These are phyloP conservation scores for Drosophila nr. perissopoda DNA, from an alignment of 2,888 invertebrate species.

Conservation along the genomic window DNA sequence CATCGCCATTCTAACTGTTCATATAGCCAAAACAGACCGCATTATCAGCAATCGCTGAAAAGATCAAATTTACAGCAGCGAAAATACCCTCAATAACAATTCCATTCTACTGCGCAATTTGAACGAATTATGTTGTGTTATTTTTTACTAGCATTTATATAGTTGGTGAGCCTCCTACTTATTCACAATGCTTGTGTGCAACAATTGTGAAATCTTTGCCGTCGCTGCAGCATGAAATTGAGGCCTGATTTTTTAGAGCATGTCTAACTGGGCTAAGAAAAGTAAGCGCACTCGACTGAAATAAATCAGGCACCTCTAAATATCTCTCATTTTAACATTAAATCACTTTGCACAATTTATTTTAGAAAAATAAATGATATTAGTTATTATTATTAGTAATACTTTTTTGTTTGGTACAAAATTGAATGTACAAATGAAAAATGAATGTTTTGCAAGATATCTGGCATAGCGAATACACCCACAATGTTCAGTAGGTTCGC, in stretches of 20 bases:
- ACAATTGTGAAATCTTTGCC: slow-evolving; percentile 41
- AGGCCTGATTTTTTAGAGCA: slow-evolving; percentile 54
- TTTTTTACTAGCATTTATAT: slow-evolving; percentile 38
- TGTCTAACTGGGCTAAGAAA: slow-evolving; percentile 11
- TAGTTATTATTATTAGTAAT: background rate
- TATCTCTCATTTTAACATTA: background rate
- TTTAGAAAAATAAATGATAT: background rate
- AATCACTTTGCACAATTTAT: no score
- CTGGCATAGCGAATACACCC: slow-evolving; percentile 11
- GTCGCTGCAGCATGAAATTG: slow-evolving; percentile 32
- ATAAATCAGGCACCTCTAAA: slow-evolving; percentile 7
- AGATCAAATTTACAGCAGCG: background rate
- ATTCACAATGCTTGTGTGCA: slow-evolving; percentile 20
- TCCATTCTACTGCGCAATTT: background rate
- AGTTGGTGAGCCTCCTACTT: slow-evolving; percentile 35
- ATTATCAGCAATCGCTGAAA: slow-evolving; percentile 13
- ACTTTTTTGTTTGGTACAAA: background rate
- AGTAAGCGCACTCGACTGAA: background rate
- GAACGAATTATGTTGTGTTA: slow-evolving; percentile 25
- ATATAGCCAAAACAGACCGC: background rate
- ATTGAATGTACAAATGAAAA: background rate
- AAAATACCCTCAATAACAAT: background rate
- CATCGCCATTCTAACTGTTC: slow-evolving; percentile 10
- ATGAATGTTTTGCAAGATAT: background rate
- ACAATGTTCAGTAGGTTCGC: background rate